These are phyloP conservation scores for Elymnias hypermnestra DNA, from an alignment of 1,140 invertebrate species.

Conservation along the genomic window DNA sequence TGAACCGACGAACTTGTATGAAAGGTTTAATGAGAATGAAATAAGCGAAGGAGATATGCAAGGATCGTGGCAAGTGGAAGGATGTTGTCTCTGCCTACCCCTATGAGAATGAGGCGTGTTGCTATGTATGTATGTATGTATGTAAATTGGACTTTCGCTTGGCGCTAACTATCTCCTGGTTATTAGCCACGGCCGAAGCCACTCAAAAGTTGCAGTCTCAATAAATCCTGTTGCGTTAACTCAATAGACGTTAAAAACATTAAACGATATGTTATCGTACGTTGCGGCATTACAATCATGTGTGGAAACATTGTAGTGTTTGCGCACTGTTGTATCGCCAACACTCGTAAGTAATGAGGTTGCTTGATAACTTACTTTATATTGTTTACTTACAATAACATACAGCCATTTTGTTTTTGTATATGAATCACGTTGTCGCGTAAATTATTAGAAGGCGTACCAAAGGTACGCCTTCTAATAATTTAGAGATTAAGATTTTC, in stretches of 20 bases:
- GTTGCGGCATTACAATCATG: neutral
- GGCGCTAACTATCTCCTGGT: neutral
- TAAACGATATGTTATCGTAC: neutral
- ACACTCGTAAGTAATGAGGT: constrained; percentile 3
- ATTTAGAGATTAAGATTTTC: no score
- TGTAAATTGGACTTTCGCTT: no score
- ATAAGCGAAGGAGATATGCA: no score
- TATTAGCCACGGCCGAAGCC: no score
- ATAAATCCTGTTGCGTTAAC: neutral
- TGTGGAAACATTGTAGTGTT: constrained; percentile 3
- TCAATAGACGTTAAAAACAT: neutral
- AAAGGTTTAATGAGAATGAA: no score
- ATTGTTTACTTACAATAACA: neutral
- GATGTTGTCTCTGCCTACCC: no score
- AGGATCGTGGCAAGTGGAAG: no score
- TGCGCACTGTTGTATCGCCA: neutral
- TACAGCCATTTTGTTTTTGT: neutral
- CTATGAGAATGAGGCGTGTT: no score
- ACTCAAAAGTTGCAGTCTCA: no score
- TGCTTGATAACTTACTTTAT: neutral
- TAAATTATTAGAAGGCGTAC: neutral
- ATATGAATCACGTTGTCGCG: neutral
- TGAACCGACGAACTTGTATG: no score
- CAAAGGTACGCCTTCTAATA: no score
- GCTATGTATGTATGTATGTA: no score